Conservation (phyloP, 2,113 vertebrate species). For the Xiphophorus maculatus region DNA sequence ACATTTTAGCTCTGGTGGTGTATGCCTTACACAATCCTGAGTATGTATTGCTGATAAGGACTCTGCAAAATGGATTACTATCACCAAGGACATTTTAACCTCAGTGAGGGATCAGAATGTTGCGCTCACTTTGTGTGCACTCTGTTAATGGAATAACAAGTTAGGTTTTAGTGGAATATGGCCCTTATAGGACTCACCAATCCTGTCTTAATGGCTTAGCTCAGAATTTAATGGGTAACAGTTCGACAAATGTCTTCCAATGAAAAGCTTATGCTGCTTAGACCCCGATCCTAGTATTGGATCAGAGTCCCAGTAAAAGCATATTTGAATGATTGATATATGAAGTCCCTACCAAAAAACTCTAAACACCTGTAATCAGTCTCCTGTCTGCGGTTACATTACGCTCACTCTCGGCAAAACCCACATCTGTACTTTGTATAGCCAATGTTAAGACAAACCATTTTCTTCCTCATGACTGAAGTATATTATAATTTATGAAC, state of each 20-base stretch:
- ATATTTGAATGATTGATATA: background rate
- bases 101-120: slow-evolving; percentile 40
- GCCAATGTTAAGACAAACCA: too few species aligned
- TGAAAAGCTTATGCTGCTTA: background rate
- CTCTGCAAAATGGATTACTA: slow-evolving; percentile 66
- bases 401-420: background rate
- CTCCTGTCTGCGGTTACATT: too few species aligned
- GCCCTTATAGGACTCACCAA: background rate
- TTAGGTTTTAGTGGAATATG: slow-evolving; percentile 12
- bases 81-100: slow-evolving; percentile 64
- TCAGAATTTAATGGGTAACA: slow-evolving; percentile 15
- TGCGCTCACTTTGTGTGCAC: slow-evolving; percentile 29
- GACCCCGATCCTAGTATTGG: background rate
- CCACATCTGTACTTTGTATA: background rate
- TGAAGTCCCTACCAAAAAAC: background rate
- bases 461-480: too few species aligned
- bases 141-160: slow-evolving; percentile 27
- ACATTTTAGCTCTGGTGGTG: slow-evolving; percentile 47
- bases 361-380: too few species aligned
- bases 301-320: background rate
- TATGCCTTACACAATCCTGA: slow-evolving; percentile 38
- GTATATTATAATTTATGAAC: too few species aligned
- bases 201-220: background rate
- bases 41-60: slow-evolving; percentile 60
- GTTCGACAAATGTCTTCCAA: background rate